Base-by-base conservation (phyloP, 2,797 vertebrate genomes). In the Perodicticus potto region DNA sequence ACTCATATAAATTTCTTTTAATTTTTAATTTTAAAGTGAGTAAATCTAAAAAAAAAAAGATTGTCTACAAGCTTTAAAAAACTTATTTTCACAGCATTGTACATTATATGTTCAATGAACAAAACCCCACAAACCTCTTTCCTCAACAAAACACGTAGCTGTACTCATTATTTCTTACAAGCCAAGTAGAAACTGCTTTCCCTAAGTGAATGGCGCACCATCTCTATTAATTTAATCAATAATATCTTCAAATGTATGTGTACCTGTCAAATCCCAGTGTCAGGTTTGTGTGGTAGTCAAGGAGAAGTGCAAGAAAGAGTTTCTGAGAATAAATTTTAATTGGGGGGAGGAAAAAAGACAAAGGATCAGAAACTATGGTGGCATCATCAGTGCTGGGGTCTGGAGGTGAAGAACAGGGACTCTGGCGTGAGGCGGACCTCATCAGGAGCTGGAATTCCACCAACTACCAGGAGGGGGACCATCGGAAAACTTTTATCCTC, bases 51-150 rank as follows among this genome's bases (percentile, higher is more conserved):
- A 67, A 40, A 40, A 3, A 40, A 83, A 14, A 43, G 53, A 59
- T 72, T 69, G 34, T 40, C n/a, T 63, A 78, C 34, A 92, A n/a
- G 6, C 37, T 97, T 96, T 40, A 63, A 74, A 90, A 92, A 5
- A 57, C 20, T n/a, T 91, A 77, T 73, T 53, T 25, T 91, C 20
- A 72, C 4, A 87, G 40, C 53, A 77, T 83, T 72, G 29, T 53
- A 37, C n/a, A 70, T 29, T 19, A 55, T 11, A 78, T 76, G 85
- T 65, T 49, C 57, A 77, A 32, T 73, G 82, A 86, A 53, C 37
- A 85, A 67, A 55, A 67, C 61, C 12, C 80, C 57, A 7, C 45
- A 87, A 91, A 63, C 3, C 69, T 43, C 32, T 23, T 67, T 45
- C 23, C 19, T 77, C 29, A 23, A 45, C 19, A 76, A 88, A 45